Percentiles rank a stretch among this genome's conserved stretches.
Conservation (phyloP, 1,140 invertebrate species). For the Amphibalanus amphitrite region DNA sequence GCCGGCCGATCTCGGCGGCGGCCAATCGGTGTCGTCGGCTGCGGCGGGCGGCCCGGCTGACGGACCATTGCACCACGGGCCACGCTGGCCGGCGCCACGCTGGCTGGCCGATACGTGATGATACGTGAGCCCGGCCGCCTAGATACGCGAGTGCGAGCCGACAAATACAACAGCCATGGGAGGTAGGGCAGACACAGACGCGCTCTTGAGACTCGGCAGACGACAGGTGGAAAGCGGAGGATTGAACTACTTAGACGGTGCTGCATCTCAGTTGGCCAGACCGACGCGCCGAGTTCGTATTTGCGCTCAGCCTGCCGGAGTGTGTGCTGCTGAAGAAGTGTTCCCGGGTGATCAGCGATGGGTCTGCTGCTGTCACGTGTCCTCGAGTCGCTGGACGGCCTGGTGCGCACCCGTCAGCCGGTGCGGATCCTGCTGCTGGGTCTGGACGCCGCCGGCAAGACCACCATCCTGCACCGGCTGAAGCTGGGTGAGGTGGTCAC, state of each 20-base stretch:
- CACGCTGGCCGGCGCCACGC: background rate
- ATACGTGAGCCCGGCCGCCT: background rate
- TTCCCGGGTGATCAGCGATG: background rate
- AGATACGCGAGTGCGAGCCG: background rate
- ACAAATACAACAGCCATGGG: background rate
- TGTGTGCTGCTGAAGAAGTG: no score
- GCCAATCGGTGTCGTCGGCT: no score
- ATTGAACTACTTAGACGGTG: background rate
- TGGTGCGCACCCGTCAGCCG: background rate
- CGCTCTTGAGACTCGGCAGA: background rate
- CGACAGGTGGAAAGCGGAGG: background rate
- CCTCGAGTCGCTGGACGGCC: background rate
- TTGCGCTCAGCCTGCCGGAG: no score
- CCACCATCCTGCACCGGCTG: constrained; percentile 41
- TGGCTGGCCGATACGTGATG: background rate
- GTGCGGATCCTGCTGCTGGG: constrained; percentile 23
- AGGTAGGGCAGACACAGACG: background rate
- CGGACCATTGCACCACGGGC: background rate
- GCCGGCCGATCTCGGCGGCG: no score
- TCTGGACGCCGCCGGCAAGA: constrained; percentile 41
- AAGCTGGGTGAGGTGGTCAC: constrained; percentile 43
- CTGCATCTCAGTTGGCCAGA: no score
- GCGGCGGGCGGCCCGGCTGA: background rate
- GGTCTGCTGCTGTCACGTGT: background rate
- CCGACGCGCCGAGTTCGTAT: no score